A percentile compares a stretch with the other conserved stretches of the same genome.
phyloP scores from a whole-genome alignment of 2,113 vertebrate species.

The Choloepus hoffmanni region DNA sequence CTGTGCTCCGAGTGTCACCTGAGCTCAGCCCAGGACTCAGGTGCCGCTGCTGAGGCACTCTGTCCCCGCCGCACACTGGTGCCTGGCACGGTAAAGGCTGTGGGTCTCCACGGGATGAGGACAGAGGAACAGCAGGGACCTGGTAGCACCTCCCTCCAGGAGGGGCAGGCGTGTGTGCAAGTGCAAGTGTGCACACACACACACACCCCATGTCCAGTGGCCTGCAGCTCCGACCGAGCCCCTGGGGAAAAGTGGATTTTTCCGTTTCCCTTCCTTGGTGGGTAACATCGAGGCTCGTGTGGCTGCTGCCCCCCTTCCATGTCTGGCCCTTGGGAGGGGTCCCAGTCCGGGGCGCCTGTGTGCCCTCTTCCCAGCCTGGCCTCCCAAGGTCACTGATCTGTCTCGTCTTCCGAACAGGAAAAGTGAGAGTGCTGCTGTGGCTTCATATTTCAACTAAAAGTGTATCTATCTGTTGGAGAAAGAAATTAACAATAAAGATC shows the following conservation, averaged over 20 bases:
- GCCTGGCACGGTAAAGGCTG: neutral
- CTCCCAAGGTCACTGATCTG: constrained; percentile 41
- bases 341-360: accelerated
- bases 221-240: neutral
- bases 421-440: constrained; percentile 72
- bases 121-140: neutral
- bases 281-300: no score
- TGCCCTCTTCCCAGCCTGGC: constrained; percentile 23
- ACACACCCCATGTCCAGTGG: neutral
- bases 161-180: accelerated
- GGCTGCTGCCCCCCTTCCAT: neutral
- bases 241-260: neutral
- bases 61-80: neutral
- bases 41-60: neutral
- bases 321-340: neutral
- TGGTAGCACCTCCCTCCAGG: neutral
- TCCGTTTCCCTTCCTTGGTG: neutral
- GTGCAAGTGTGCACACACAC: no score
- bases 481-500: constrained; percentile 74
- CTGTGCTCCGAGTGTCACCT: neutral
- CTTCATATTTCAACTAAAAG: constrained; percentile 76
- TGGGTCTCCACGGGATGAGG: neutral
- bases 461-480: constrained; percentile 62
- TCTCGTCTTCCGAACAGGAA: constrained; percentile 68
- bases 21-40: neutral